Conservation (phyloP, 2,113 vertebrate genomes). For the Orthonyx spaldingii region DNA sequence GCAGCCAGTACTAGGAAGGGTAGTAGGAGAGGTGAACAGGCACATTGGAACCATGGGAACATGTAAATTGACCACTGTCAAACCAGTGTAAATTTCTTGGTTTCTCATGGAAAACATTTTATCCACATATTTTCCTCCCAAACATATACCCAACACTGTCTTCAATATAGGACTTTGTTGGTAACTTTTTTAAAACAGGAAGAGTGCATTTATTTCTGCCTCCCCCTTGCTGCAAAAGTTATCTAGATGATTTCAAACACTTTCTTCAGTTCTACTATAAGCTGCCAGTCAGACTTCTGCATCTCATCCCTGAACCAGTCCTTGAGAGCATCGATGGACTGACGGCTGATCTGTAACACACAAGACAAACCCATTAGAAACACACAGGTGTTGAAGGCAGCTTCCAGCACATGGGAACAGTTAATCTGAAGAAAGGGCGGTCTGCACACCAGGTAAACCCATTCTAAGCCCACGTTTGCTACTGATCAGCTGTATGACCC, state of each 20-base stretch:
- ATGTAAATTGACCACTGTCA: constrained; percentile 85
- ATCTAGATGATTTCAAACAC: constrained; percentile 97
- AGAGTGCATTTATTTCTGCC: constrained; percentile 54
- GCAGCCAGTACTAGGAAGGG: constrained; percentile 69
- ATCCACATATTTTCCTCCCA: constrained; percentile 75
- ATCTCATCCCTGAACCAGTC: constrained; percentile 99
- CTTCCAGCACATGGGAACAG: rapidly evolving
- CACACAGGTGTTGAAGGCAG: rapidly evolving
- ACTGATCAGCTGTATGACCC: rapidly evolving
- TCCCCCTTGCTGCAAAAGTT: constrained; percentile 35
- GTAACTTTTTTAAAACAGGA: constrained; percentile 57
- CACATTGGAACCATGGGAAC: constrained; percentile 82
- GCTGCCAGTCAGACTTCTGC: constrained; percentile 97
- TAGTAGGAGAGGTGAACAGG: constrained; percentile 72
- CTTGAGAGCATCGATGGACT: constrained; percentile 96
- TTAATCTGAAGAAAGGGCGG: background rate
- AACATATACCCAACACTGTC: constrained; percentile 65
- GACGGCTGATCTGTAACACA: constrained; percentile 88
- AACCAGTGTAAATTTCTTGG: constrained; percentile 89
- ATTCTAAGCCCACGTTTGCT: rapidly evolving
- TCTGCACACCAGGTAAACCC: background rate
- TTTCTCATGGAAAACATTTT: constrained; percentile 90
- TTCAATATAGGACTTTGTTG: constrained; percentile 62
- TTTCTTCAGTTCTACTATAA: constrained; percentile 98
- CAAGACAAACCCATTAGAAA: background rate